Evolutionary conservation across 2,113 vertebrate genomes (phyloP), one percentile per base, ranked within the genome.

Genomic region (Nerophis ophidion): DNA sequence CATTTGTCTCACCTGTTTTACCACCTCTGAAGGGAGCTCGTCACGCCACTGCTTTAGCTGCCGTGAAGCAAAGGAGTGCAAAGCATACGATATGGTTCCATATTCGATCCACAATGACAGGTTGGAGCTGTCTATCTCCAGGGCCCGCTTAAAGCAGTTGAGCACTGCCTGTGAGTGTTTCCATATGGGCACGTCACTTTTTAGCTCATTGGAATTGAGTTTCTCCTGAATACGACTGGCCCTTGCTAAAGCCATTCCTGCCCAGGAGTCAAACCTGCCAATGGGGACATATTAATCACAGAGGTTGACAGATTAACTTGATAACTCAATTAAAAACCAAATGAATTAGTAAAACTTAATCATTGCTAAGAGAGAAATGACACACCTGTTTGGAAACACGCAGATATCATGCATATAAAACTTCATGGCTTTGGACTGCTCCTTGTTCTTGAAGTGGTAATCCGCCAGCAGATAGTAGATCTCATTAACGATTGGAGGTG

Each of bases 391-490:
- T 4, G 97, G 97, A 71, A 92, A 98, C 73, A 95, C 90, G 61
- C 96, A 98, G 63, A 99, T 95, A 76, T 99, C 97, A 0, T 96
- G 94, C 94, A 99, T 95, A 70, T 99, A 98, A 82, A 98, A 98
- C 87, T 96, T 97, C 81, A 98, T 94, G 71, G 97, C 97, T 83
- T 99, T 99, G 49, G 95, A 93, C 78, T 97, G 97, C 57, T 99
- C 97, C 79, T 99, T 99, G 86, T 98, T 99, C 82, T 99, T 99
- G 86, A 99, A 99, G 73, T 99, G 96, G 77, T 99, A 99, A 62
- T 99, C 97, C 26, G 95, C 97, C 78, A 98, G 86, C 53, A 99
- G 91, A 74, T 99, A 99, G 86, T 93, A 98, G 7, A 99, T 83
- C 74, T 99, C 96, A 19, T 92, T 92, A 62, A 96, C 92, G 74